Base-by-base conservation (phyloP, 2,888 invertebrate species). In the Acronicta leporina region DNA sequence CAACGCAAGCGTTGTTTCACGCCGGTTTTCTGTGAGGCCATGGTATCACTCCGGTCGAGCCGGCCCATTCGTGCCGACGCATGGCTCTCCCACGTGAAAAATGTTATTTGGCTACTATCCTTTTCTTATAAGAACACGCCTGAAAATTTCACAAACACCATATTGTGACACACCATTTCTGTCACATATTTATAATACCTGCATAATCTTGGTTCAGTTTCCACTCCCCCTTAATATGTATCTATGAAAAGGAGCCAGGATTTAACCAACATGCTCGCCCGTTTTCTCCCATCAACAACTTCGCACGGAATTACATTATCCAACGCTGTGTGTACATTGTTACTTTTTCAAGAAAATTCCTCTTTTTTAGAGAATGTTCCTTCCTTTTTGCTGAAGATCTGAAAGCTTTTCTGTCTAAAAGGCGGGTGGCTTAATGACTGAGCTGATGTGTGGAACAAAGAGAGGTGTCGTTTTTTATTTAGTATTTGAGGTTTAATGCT, bases 301-400 rank as follows among this genome's bases (percentile, higher is more conserved):
- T 83, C 73, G 70, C 83, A 62, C 77, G 47, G 77, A 84, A 86
- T 87, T 75, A 83, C 81, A 86, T 86, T 87, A 86, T 82, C 79
- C 77, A 68, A 58, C 61, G 48, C 45, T 61, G 67, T 65, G 63
- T 59, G 45, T 48, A 52, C 49, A 41, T 35, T 55, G 53, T 52
- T 54, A 20, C 51, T 25, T 56, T 52, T 66, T 65, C 49, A n/a
- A 51, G 49, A 64, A 47, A 5, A 13, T 33, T 47, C 38, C 9
- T 49, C 35, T 44, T 56, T 48, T 50, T 49, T 44, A 50, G 33
- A 42, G 51, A 44, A 61, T 51, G 46, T 61, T 48, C 38, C 56
- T 61, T 43, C 42, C 68, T 75, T 75, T 73, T 74, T 74, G 45
- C 63, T 65, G 59, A 63, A 70, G 65, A 62, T 67, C 56, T 67